Evolutionary conservation across 2,797 vertebrate species (phyloP).

Genomic region (Podarcis lilfordi): DNA sequence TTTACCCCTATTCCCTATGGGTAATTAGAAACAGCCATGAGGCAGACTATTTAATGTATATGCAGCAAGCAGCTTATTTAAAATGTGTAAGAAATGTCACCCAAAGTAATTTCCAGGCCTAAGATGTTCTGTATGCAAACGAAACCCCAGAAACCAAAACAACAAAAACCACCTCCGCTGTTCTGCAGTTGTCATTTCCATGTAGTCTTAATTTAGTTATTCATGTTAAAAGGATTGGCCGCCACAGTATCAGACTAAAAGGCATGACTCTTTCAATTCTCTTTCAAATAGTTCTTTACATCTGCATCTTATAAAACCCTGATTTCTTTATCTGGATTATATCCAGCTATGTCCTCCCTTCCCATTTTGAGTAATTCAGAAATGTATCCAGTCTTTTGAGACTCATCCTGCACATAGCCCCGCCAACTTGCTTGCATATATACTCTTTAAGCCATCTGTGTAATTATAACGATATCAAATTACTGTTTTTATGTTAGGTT

Average conservation of each 20-base stretch:
- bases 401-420: background rate
- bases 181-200: conserved; percentile 10
- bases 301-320: conserved; percentile 20
- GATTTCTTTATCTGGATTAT: conserved; percentile 54
- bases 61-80: background rate
- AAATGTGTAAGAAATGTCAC: background rate
- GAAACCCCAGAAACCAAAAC: background rate
- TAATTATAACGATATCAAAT: conserved; percentile 37
- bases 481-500: conserved; percentile 27
- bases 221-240: conserved; percentile 17
- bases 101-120: background rate
- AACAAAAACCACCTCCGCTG: background rate
- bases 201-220: background rate
- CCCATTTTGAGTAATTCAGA: conserved; percentile 34
- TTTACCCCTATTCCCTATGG: background rate
- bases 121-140: no score
- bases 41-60: background rate
- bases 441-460: conserved; percentile 32
- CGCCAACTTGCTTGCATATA: background rate
- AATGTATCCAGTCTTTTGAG: conserved; percentile 32
- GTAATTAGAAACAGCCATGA: background rate
- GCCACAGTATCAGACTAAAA: conserved; percentile 26
- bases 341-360: conserved; percentile 50
- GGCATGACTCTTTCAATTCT: conserved; percentile 25
- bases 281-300: conserved; percentile 45